Base-by-base conservation (phyloP, 2,888 invertebrate species). In the Amphipoea oculea region DNA sequence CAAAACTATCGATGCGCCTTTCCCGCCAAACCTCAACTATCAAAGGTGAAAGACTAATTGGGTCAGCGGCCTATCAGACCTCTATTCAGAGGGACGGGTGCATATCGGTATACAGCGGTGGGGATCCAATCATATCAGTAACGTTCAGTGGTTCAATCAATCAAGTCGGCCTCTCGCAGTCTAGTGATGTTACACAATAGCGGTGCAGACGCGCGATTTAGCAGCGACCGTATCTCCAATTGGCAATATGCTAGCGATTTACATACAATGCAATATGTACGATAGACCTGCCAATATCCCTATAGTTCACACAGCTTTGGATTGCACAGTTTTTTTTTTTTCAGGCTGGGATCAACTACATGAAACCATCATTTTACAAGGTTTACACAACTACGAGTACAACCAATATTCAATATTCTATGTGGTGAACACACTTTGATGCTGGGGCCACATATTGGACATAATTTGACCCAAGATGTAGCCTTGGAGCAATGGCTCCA, bases 1-100 rank as follows among this genome's bases (percentile, higher is more conserved):
- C 54, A 45, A 66, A 66, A 57, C 76, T 71, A 79, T 73, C 73
- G 72, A 73, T 20, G 74, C 66, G 12, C 67, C n/a, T 63, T 78
- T 73, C 40, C 63, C 68, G 69, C 67, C 42, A 76, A 83, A 74
- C 70, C 66, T 76, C 79, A 78, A 76, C 74, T 60, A 73, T 70
- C 68, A 72, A 29, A 71, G 71, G 36, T 65, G 68, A 83, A 86
- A 86, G 78, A 63, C 66, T 85, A 83, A 85, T 85, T 85, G 84
- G 86, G 84, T 85, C 84, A 76, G 76, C 71, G 73, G 67, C 83
- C 74, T 79, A 83, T 76, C 65, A 79, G 84, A 45, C 73, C 78
- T 65, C 85, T 68, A 74, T 76, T 77, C 84, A 79, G 29, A 60
- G 62, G 73, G 48, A n/a, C 29, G 40, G 40, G 54, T 73, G 66